Evolutionary conservation across 2,797 vertebrate species (phyloP).

Genomic region (Gobio occitaniae): DNA sequence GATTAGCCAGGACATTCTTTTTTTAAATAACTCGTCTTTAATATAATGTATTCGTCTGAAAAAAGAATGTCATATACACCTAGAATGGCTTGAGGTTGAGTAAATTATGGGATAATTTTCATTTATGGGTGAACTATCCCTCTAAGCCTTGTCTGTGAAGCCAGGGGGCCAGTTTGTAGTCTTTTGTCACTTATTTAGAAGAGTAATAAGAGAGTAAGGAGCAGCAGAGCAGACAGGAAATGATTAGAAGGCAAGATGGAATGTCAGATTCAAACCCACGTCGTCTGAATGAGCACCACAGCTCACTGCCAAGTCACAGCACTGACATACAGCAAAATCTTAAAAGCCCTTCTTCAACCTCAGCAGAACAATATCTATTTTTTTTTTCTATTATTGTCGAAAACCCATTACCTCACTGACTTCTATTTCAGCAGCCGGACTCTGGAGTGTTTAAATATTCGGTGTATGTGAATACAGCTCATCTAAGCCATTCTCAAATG

Average conservation of each 20-base stretch:
- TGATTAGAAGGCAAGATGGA: not conserved
- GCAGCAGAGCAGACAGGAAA: not conserved
- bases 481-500: conserved; percentile 40
- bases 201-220: not conserved
- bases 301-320: not conserved
- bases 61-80: no score
- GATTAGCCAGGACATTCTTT: no score
- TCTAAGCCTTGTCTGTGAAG: no score
- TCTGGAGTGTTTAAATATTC: not conserved
- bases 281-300: not conserved
- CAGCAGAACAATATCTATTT: not conserved
- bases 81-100: no score
- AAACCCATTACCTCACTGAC: not conserved
- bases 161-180: no score
- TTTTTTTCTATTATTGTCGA: not conserved
- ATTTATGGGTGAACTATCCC: no score
- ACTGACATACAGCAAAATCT: not conserved
- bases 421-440: not conserved
- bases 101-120: no score
- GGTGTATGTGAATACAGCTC: conserved; percentile 10
- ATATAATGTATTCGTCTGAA: no score
- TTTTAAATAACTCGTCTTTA: no score
- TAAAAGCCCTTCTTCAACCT: not conserved
- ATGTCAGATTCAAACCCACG: not conserved
- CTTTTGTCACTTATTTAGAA: no score